Conservation (phyloP, 2,888 invertebrate species). For the Parnassius apollo region DNA sequence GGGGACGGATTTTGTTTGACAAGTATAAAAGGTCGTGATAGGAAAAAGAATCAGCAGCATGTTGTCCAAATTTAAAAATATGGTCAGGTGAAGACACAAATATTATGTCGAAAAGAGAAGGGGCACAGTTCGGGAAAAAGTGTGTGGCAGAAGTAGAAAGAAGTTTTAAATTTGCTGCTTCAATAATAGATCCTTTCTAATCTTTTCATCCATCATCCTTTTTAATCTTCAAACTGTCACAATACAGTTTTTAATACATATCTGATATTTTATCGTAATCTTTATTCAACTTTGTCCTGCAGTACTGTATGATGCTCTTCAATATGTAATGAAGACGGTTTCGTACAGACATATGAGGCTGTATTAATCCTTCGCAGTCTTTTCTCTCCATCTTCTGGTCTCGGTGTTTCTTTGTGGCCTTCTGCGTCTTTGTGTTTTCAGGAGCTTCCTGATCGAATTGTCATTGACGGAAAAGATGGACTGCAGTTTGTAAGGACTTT, state of each 20-base stretch:
- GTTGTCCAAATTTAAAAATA: too few species aligned
- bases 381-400: conserved; percentile 56
- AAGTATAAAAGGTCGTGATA: too few species aligned
- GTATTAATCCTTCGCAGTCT: conserved; percentile 58
- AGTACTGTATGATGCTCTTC: conserved; percentile 82
- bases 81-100: too few species aligned
- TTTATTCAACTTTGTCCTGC: conserved; percentile 64
- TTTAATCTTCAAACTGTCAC: conserved; percentile 62
- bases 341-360: conserved; percentile 79
- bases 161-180: too few species aligned
- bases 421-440: conserved; percentile 67
- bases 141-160: too few species aligned
- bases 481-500: conserved; percentile 77
- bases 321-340: conserved; percentile 85
- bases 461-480: conserved; percentile 79
- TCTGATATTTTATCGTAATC: conserved; percentile 70
- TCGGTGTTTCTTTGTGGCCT: conserved; percentile 47
- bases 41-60: too few species aligned
- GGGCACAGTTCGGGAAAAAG: too few species aligned
- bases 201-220: too few species aligned
- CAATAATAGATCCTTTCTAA: too few species aligned
- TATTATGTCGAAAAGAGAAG: too few species aligned
- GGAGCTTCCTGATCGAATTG: conserved; percentile 74
- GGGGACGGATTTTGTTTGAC: too few species aligned
- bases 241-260: conserved; percentile 71